Evolutionary conservation across 2,113 vertebrate genomes (phyloP), one percentile per base, ranked within the genome.

Genomic region (Chamaetylas fuelleborni): DNA sequence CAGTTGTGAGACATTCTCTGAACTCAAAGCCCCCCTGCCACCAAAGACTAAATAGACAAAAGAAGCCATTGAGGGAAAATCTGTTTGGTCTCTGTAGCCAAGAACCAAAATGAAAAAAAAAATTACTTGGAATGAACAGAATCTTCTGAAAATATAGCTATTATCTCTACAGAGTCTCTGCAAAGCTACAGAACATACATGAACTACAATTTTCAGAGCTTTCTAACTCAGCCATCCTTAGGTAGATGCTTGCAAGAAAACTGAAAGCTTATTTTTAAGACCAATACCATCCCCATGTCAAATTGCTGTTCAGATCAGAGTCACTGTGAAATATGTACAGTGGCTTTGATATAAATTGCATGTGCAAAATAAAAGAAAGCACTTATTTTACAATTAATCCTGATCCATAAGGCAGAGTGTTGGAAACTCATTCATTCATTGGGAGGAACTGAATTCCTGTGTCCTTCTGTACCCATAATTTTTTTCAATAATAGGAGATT

Each of bases 1-100:
- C 43, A 42, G 40, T 16, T 61, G 36, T 65, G 67, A 90, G 62
- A 83, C 50, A 73, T 60, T 79, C 61, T 90, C 58, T 80, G 22
- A 31, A 18, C 54, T 77, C 50, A 64, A 62, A 92, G 53, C 29
- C 57, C 36, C 33, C 14, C 47, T 38, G 45, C 79, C 43, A 23
- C 58, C 54, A 48, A 50, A 5, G 7, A 69, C 61, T 85, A 70
- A 90, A 74, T 47, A 72, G 71, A 83, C 86, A 93, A 80, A 93
- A 92, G 71, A 57, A 86, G 25, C 62, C 61, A 88, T 73, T 95
- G 83, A 90, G 13, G 36, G 42, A 71, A 93, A 93, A 90, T 82
- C 34, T 17, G 11, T 86, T 85, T 31, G 33, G 50, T 36, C 64
- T 25, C 45, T 65, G 45, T 87, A 87, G 61, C 23, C 64, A 93